Conservation (phyloP, 2,888 invertebrate genomes). For the Nematopogon swammerdamellus region DNA sequence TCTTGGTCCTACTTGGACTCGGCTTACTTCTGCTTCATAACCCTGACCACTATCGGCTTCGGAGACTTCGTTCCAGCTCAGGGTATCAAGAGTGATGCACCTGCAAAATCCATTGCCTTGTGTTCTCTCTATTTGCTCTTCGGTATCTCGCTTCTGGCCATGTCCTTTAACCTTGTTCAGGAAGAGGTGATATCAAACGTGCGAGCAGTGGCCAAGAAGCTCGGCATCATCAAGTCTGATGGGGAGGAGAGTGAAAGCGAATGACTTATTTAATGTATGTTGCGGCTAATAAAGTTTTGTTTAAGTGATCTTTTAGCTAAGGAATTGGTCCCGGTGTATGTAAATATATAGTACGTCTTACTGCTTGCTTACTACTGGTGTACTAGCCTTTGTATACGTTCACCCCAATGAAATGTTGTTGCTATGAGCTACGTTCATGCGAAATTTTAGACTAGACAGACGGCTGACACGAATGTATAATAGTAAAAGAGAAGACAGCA, state of each 20-base stretch:
- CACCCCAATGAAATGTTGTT: too few relatives aligned
- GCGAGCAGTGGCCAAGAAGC: slow-evolving; percentile 77
- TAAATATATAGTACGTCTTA: too few relatives aligned
- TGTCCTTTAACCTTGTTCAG: slow-evolving; percentile 96
- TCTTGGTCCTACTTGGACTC: slow-evolving; percentile 83
- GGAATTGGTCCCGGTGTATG: too few relatives aligned
- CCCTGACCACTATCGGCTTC: slow-evolving; percentile 89
- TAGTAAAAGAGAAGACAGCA: too few relatives aligned
- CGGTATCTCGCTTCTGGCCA: slow-evolving; percentile 90
- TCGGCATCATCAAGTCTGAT: slow-evolving; percentile 83
- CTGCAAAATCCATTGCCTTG: slow-evolving; percentile 66
- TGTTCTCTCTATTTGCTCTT: slow-evolving; percentile 91
- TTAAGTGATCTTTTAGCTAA: too few relatives aligned
- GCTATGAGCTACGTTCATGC: too few relatives aligned
- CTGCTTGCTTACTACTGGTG: too few relatives aligned
- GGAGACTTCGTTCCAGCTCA: slow-evolving; percentile 90
- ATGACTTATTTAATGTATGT: slow-evolving; percentile 15
- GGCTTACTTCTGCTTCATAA: slow-evolving; percentile 92
- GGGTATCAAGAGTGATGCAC: slow-evolving; percentile 44
- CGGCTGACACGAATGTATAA: too few relatives aligned
- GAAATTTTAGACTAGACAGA: too few relatives aligned
- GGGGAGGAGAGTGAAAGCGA: slow-evolving; percentile 59
- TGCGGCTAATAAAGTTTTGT: too few relatives aligned
- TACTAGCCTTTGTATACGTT: too few relatives aligned
- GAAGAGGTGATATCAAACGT: slow-evolving; percentile 90